phyloP scores from a whole-genome alignment of 2,888 invertebrate genomes.

The Chrysotoxum bicinctum region DNA sequence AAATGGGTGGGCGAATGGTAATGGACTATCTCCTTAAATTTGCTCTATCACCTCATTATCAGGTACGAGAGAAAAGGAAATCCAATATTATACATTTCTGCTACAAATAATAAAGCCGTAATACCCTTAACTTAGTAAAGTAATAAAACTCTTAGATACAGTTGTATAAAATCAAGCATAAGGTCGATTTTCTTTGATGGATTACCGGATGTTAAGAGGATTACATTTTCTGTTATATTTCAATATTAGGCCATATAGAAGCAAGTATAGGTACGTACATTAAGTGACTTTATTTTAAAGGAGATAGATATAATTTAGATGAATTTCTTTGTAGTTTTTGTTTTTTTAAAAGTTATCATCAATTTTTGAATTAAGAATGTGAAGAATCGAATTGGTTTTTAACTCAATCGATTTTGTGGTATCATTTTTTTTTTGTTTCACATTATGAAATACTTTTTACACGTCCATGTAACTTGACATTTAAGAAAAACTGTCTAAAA shows the following conservation, averaged over 20 bases:
- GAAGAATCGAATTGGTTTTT: too few species aligned
- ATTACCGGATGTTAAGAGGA: background rate
- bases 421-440: too few species aligned
- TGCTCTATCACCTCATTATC: background rate
- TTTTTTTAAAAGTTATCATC: too few species aligned
- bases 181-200: conserved; percentile 1
- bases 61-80: background rate
- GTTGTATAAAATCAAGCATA: background rate
- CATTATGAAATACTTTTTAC: too few species aligned
- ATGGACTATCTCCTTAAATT: background rate
- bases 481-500: too few species aligned
- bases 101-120: background rate
- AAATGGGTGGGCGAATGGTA: too few species aligned
- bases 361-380: too few species aligned
- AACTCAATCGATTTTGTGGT: too few species aligned
- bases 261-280: background rate
- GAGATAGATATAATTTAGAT: too few species aligned
- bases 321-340: too few species aligned
- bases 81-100: background rate
- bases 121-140: background rate
- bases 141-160: background rate
- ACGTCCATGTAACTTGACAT: too few species aligned
- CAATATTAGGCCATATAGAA: background rate
- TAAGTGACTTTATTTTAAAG: too few species aligned
- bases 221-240: background rate